Conservation (phyloP, 2,113 vertebrate genomes). For the Myotis davidii region DNA sequence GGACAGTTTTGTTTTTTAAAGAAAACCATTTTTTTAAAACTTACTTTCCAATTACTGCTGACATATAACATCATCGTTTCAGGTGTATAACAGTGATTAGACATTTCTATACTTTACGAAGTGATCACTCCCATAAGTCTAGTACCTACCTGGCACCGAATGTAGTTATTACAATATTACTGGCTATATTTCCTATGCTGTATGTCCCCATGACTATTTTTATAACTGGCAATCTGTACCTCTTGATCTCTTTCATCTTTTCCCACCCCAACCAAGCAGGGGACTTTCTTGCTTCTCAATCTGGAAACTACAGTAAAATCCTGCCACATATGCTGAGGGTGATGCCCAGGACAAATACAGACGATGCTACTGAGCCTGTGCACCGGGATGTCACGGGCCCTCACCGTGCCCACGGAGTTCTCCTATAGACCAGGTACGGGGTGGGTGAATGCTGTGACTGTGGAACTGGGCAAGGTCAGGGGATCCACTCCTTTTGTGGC, state of each 20-base stretch:
- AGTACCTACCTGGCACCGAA: background rate
- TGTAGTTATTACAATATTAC: background rate
- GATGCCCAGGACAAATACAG: background rate
- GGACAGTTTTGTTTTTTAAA: background rate
- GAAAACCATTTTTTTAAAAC: background rate
- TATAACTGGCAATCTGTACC: background rate
- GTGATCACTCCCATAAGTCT: background rate
- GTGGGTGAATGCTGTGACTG: background rate
- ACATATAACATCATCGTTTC: background rate
- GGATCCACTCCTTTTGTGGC: background rate
- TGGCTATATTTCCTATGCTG: background rate
- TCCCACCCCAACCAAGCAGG: background rate
- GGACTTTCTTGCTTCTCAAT: background rate
- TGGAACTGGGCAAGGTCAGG: background rate
- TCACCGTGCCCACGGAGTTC: background rate
- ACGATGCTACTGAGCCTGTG: background rate
- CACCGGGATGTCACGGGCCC: accelerated
- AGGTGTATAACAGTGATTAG: background rate
- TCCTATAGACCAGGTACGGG: background rate
- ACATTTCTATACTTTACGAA: background rate
- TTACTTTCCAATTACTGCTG: background rate
- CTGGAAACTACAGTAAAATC: background rate
- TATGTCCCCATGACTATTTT: background rate
- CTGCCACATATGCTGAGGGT: background rate
- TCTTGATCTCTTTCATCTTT: background rate